A percentile compares a stretch with the other conserved stretches of the same genome.
These are phyloP conservation scores for Catharus minimus DNA, from an alignment of 2,113 vertebrate species.

Conservation along the genomic window DNA sequence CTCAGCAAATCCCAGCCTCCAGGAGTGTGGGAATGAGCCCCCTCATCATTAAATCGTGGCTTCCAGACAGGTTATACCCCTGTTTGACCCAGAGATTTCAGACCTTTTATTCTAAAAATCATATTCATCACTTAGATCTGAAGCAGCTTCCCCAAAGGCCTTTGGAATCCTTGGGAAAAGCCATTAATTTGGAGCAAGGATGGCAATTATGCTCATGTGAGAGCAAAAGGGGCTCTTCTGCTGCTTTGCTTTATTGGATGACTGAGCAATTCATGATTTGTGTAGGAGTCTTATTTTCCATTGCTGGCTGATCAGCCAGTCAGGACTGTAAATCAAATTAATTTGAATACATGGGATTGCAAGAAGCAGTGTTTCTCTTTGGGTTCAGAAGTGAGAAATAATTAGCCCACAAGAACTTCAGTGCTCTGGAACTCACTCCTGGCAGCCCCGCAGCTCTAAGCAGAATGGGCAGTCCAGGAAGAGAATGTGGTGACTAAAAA, in stretches of 20 bases:
- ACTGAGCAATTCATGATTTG: background rate
- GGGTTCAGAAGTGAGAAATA: background rate
- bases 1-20: background rate
- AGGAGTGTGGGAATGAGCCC: fast-evolving
- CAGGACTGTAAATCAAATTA: constrained; percentile 23
- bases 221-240: background rate
- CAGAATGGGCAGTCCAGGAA: background rate
- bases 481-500: constrained; percentile 11
- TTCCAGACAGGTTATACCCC: background rate
- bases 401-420: background rate
- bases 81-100: background rate
- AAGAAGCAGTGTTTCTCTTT: background rate
- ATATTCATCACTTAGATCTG: background rate
- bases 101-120: background rate
- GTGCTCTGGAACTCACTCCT: background rate
- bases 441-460: background rate
- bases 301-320: background rate
- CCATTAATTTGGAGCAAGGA: background rate
- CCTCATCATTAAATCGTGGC: fast-evolving
- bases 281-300: background rate
- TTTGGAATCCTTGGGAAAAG: background rate
- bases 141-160: background rate
- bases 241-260: background rate
- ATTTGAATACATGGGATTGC: background rate
- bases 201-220: background rate